phyloP scores from a whole-genome alignment of 2,113 vertebrate genomes.

The Vulpes ferrilata region DNA sequence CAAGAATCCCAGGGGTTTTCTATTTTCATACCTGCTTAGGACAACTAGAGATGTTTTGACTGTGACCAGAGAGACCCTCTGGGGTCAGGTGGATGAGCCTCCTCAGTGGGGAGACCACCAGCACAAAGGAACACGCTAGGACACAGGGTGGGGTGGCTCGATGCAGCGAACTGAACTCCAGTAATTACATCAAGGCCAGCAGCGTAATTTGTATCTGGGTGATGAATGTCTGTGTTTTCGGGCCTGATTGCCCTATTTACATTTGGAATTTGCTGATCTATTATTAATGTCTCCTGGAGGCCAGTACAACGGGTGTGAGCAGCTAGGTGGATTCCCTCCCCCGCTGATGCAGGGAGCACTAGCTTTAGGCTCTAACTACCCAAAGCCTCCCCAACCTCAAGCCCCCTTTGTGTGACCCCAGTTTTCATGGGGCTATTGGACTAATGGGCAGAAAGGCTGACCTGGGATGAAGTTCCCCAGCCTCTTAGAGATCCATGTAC shows the following conservation, averaged over 20 bases:
- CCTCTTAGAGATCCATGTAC: not conserved
- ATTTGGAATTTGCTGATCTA: constrained; percentile 81
- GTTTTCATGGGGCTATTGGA: not conserved
- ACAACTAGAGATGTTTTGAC: not conserved
- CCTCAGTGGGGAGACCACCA: not conserved
- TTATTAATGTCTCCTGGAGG: constrained; percentile 78
- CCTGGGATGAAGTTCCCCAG: not conserved
- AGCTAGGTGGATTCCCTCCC: not conserved
- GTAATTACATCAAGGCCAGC: constrained; percentile 71
- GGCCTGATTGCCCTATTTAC: constrained; percentile 83
- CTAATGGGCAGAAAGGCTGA: not conserved
- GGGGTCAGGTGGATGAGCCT: not conserved
- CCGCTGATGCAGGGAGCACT: not conserved
- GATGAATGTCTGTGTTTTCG: constrained; percentile 79
- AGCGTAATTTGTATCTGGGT: constrained; percentile 77
- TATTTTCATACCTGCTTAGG: not conserved
- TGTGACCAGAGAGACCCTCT: not conserved
- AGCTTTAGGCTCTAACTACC: not conserved
- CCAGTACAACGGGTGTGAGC: not conserved
- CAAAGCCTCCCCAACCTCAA: not conserved
- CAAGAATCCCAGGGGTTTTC: not conserved
- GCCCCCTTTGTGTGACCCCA: not conserved
- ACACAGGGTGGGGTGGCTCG: not conserved
- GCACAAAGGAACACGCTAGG: not conserved
- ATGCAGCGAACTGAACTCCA: constrained; percentile 32